Base-by-base conservation (phyloP, 2,113 vertebrate species). In the Ammodytes marinus region DNA sequence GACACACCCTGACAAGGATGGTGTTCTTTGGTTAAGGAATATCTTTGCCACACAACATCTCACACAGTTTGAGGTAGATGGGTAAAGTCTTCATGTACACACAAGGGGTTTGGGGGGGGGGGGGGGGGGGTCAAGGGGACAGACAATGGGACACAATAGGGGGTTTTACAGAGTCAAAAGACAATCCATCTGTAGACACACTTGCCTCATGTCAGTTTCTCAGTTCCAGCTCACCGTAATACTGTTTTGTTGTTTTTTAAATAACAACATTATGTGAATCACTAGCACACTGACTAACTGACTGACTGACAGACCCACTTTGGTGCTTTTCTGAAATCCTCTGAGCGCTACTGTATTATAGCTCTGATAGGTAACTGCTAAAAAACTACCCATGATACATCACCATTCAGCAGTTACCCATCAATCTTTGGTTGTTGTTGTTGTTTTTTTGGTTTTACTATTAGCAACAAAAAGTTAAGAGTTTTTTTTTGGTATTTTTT, bases 21-120 rank as follows among this genome's bases (percentile, higher is more conserved):
- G 94, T 27, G 92, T 93, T 95, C 95, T 96, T 96, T 96, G 95
- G 95, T 95, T 95, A 93, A 94, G 92, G 87, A 93, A 95, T 90
- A 93, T 94, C 90, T 94, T 94, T 92, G 92, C 92, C 93, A 94
- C 91, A 93, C 93, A 84, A 95, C 92, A 92, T 93, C 91, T 92
- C 92, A 95, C 92, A 95, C 90, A 94, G 91, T 95, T 27, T 95
- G 95, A 96, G 95, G 95, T 96, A 96, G 95, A 95, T 95, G 94
- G 93, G 93, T 93, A 94, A 89, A 92, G 91, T 94, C 85, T 92
- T 91, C 86, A 84, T 93, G 91, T 92, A 93, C 90, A 94, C 88
- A 91, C 73, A 69, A 68, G 78, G 83, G 75, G 59, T n/a, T 57
- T 85, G 89, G 74, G 13, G 8, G 70, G 78, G 83, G 75, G 59